phyloP scores from a whole-genome alignment of 2,113 vertebrate species.

The Ceyx cyanopectus region DNA sequence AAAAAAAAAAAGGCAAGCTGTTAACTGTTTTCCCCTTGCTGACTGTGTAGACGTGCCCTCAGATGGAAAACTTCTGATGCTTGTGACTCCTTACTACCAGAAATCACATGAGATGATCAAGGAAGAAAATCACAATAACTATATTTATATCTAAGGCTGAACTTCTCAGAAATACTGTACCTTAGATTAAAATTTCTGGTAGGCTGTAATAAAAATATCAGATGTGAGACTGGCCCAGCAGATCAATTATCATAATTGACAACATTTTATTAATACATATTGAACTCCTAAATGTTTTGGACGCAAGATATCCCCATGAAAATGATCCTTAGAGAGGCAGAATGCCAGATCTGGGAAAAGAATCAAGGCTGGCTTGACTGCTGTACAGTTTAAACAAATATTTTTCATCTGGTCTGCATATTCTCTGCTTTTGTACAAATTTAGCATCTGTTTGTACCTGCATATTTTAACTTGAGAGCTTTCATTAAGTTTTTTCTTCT shows the following conservation, averaged over 20 bases:
- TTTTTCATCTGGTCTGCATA: slow-evolving; percentile 68
- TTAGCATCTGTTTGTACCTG: slow-evolving; percentile 73
- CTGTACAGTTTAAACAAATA: slow-evolving; percentile 71
- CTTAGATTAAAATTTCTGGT: slow-evolving; percentile 84
- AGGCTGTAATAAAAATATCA: slow-evolving; percentile 80
- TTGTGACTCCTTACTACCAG: slow-evolving; percentile 87
- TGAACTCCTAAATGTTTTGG: slow-evolving; percentile 79
- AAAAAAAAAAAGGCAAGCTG: slow-evolving; percentile 38
- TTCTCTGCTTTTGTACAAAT: slow-evolving; percentile 66
- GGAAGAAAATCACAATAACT: slow-evolving; percentile 86
- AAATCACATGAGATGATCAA: slow-evolving; percentile 89
- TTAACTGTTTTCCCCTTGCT: slow-evolving; percentile 76
- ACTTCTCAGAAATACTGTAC: slow-evolving; percentile 92
- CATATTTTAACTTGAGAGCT: slow-evolving; percentile 72
- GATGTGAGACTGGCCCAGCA: slow-evolving; percentile 69
- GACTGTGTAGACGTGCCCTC: slow-evolving; percentile 77
- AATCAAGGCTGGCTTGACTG: slow-evolving; percentile 69
- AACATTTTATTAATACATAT: slow-evolving; percentile 77
- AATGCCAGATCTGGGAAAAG: slow-evolving; percentile 68
- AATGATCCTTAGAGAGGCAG: slow-evolving; percentile 70
- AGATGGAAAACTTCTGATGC: slow-evolving; percentile 88
- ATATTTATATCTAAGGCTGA: slow-evolving; percentile 80
- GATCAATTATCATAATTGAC: slow-evolving; percentile 84
- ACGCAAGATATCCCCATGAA: slow-evolving; percentile 65
- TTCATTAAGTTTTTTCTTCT: slow-evolving; percentile 24